Base-by-base conservation (phyloP, 1,140 invertebrate species). In the Bombyx mori region DNA sequence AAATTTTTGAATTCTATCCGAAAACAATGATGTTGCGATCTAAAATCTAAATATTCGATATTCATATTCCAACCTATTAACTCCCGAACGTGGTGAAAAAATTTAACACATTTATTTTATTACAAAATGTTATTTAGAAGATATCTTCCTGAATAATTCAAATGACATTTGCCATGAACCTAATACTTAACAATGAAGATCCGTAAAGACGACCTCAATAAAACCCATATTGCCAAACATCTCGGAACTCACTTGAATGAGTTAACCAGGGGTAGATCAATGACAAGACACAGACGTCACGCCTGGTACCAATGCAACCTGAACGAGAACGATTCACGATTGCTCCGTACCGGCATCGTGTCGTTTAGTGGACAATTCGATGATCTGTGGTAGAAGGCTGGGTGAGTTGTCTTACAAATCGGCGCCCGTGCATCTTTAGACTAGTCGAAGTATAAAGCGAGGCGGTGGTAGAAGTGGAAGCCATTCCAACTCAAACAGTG, bases 391-490 rank as follows among this genome's bases (percentile, higher is more conserved):
- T 87, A 87, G 60, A 64, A 69, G 83, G 61, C 60, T 65, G 68
- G 63, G 64, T 65, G 67, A 61, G 72, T 68, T 61, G 80, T 83
- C 84, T 87, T 87, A 85, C 84, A 84, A 85, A 87, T 84, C 82
- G 56, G 58, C 53, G 62, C 61, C 75, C 81, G 63, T 78, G 72
- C 81, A 77, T 84, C 81, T 87, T 87, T 82, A 69, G 68, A 64
- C 73, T 73, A 75, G 77, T 83, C 73, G 75, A 85, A 76, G 77
- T 87, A 87, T 87, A 87, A 87, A 87, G 77, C 75, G 72, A 65
- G 54, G 82, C 60, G 63, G 75, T 74, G 70, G 79, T 79, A 65
- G 73, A 73, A 71, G 65, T 77, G 69, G 75, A 71, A 79, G 76
- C 75, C 82, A 85, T 87, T 85, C 84, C 69, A 63, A 73, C 73